Conservation (phyloP, 2,797 vertebrate species). For the Protonibea diacanthus region DNA sequence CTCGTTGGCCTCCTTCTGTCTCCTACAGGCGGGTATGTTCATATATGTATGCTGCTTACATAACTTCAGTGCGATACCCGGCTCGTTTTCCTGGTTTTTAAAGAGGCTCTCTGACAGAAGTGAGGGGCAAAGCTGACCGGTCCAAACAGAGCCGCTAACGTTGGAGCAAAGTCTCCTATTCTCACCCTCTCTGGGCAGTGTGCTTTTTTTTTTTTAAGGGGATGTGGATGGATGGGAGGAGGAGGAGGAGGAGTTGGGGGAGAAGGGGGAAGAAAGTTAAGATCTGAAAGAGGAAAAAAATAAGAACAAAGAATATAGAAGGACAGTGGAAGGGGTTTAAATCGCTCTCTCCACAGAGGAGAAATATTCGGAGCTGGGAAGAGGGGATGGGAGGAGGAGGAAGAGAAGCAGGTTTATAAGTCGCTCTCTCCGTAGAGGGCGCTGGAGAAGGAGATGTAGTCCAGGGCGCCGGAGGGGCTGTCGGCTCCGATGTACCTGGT, state of each 20-base stretch:
- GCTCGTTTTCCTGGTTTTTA: conserved; percentile 31
- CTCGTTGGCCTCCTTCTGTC: conserved; percentile 33
- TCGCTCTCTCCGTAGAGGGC: conserved; percentile 94
- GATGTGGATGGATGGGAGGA: too few relatives aligned
- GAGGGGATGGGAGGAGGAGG: conserved; percentile 23
- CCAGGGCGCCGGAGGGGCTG: conserved; percentile 85
- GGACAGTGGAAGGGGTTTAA: conserved; percentile 67
- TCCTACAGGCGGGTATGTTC: conserved; percentile 48
- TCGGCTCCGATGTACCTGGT: conserved; percentile 86
- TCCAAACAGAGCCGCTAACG: conserved; percentile 37
- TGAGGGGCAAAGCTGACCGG: conserved; percentile 34
- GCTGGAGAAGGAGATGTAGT: conserved; percentile 95
- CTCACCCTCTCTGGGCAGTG: conserved; percentile 63
- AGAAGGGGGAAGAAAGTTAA: conserved; percentile 19
- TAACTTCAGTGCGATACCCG: conserved; percentile 60
- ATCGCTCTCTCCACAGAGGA: conserved; percentile 71
- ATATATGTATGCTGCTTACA: conserved; percentile 55
- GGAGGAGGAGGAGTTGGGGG: not conserved
- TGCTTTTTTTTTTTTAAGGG: not conserved
- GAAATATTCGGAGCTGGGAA: conserved; percentile 58
- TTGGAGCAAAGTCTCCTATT: conserved; percentile 74
- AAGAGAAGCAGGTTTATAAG: conserved; percentile 83
- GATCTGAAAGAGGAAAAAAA: conserved; percentile 52
- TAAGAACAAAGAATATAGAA: conserved; percentile 46
- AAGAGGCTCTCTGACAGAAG: conserved; percentile 31